Evolutionary conservation across 2,888 invertebrate species (phyloP).

Genomic region (Scaptomyza reducta): DNA sequence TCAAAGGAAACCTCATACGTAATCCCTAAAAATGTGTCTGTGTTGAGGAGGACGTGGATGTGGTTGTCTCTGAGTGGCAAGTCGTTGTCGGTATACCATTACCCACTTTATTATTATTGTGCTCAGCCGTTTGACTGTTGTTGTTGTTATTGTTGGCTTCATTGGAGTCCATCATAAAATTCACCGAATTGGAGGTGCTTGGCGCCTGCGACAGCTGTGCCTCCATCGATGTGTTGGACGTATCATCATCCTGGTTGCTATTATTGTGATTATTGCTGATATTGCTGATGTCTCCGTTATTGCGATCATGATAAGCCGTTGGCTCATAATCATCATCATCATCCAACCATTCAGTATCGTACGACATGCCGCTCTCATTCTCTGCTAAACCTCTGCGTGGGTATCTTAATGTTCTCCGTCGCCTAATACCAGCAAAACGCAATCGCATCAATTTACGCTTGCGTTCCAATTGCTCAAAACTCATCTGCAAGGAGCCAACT

Average conservation of each 20-base stretch:
- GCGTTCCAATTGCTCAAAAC: slow-evolving; percentile 44
- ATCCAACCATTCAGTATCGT: slow-evolving; percentile 47
- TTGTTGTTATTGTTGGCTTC: slow-evolving; percentile 45
- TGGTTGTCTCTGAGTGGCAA: slow-evolving; percentile 50
- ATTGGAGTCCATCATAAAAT: slow-evolving; percentile 36
- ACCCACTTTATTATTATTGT: slow-evolving; percentile 44
- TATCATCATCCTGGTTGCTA: slow-evolving; percentile 36
- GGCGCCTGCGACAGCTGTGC: slow-evolving; percentile 69
- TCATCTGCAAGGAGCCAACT: slow-evolving; percentile 53
- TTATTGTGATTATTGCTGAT: slow-evolving; percentile 9
- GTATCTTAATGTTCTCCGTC: slow-evolving; percentile 30
- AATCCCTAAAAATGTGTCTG: slow-evolving; percentile 41
- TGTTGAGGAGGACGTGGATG: slow-evolving; percentile 57
- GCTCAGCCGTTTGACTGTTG: slow-evolving; percentile 49
- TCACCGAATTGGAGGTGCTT: slow-evolving; percentile 63
- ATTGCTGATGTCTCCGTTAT: slow-evolving; percentile 20
- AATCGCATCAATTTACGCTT: slow-evolving; percentile 56
- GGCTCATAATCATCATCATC: slow-evolving; percentile 27
- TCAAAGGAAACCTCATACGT: slow-evolving; percentile 14
- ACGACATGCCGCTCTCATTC: slow-evolving; percentile 33
- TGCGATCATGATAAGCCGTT: slow-evolving; percentile 6
- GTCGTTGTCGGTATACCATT: slow-evolving; percentile 28
- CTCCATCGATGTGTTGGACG: slow-evolving; percentile 70
- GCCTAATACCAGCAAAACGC: slow-evolving; percentile 46
- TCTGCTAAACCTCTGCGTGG: slow-evolving; percentile 40